Evolutionary conservation across 1,140 invertebrate genomes (phyloP).

Genomic region (Brachionus manjavacas): DNA sequence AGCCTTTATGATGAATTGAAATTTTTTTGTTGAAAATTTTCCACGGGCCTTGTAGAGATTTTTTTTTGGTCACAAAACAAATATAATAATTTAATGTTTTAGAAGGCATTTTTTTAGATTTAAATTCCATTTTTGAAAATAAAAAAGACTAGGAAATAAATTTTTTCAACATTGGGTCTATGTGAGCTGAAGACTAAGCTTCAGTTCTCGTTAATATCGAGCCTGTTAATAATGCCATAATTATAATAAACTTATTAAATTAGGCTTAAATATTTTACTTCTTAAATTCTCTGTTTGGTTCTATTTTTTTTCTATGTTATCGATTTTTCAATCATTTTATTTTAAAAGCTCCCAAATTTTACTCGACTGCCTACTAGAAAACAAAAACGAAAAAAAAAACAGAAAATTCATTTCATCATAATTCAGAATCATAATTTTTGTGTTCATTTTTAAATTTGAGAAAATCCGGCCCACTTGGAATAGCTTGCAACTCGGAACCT

Average conservation of each 20-base stretch:
- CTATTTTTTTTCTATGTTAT: background rate
- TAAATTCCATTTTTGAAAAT: background rate
- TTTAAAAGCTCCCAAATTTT: slow-evolving; percentile 8
- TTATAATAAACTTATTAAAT: slow-evolving; percentile 36
- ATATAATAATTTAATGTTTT: background rate
- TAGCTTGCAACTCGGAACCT: background rate
- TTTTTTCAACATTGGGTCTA: background rate
- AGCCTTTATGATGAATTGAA: background rate
- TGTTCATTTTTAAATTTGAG: background rate
- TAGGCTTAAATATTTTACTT: slow-evolving; percentile 21
- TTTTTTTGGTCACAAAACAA: background rate
- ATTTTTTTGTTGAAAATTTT: background rate
- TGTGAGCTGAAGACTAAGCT: background rate
- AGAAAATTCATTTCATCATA: background rate
- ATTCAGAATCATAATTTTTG: slow-evolving; percentile 15
- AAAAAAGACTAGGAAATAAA: background rate
- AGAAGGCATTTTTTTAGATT: background rate
- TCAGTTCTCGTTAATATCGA: background rate
- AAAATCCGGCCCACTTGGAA: background rate
- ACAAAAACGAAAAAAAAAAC: background rate
- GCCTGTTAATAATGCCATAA: background rate
- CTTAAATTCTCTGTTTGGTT: background rate
- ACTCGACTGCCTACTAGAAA: background rate
- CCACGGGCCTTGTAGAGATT: too few relatives aligned
- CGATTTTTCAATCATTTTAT: slow-evolving; percentile 35